Percentiles rank a stretch among this genome's conserved stretches.
These are phyloP conservation scores for Synaphobranchus kaupii DNA, from an alignment of 2,797 vertebrate species.

Conservation along the genomic window DNA sequence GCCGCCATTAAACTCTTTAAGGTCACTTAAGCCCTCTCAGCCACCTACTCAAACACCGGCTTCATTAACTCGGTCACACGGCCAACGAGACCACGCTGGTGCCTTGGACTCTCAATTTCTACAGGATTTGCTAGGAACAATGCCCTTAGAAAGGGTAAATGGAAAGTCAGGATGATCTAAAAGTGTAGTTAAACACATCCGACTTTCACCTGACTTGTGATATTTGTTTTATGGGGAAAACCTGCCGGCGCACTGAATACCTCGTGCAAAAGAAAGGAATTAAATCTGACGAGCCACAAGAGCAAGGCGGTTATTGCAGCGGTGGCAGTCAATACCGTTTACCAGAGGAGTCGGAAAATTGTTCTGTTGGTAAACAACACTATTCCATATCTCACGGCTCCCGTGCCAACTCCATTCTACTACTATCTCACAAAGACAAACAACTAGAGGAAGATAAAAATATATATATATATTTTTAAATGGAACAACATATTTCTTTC, in stretches of 20 bases:
- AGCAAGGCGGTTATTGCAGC: not conserved
- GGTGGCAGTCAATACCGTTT: not conserved
- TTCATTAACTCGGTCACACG: slow-evolving; percentile 46
- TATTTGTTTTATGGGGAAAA: slow-evolving; percentile 3
- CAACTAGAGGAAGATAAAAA: not conserved
- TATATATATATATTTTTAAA: too few species aligned
- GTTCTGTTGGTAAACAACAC: not conserved
- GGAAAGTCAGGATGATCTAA: not conserved
- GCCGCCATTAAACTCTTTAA: slow-evolving; percentile 51
- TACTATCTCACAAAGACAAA: not conserved
- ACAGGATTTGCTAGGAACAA: slow-evolving; percentile 11
- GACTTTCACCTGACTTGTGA: not conserved
- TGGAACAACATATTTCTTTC: not conserved
- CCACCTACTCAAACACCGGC: slow-evolving; percentile 39
- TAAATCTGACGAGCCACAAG: not conserved
- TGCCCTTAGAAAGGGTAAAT: not conserved
- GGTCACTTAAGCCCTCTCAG: slow-evolving; percentile 46
- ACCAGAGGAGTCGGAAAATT: slow-evolving; percentile 8
- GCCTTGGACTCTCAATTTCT: not conserved
- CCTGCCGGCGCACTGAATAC: not conserved
- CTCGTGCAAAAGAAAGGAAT: not conserved
- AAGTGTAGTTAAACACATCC: not conserved
- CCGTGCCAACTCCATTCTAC: not conserved
- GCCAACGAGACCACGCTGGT: slow-evolving; percentile 22
- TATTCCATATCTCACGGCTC: not conserved